Base-by-base conservation (phyloP, 2,797 vertebrate species). In the Sebastes goodei region DNA sequence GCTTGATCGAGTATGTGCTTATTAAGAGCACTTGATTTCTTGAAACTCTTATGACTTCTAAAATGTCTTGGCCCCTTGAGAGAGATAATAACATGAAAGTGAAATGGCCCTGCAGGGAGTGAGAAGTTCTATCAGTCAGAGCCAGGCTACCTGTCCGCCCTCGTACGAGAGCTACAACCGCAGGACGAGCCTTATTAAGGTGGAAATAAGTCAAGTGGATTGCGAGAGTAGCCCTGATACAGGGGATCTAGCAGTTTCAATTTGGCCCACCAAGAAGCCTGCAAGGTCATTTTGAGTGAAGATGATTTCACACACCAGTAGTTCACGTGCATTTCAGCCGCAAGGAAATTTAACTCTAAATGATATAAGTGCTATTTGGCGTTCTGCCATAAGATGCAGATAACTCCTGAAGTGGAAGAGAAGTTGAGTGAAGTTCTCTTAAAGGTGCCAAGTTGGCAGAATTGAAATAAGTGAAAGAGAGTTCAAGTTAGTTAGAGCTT, bases 71-170 rank as follows among this genome's bases (percentile, higher is more conserved):
- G 25, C 76, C 56, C 65, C 71, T 79, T 7, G 15, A 69, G 52
- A 80, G 59, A 71, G 87, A 88, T 91, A 84, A 87, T 76, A 72
- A 86, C 77, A 90, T 91, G 74, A 90, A 92, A 92, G 91, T 70
- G 73, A 86, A 73, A 60, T 67, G 3, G 0, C 33, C 71, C 82
- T 77, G 67, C 64, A 52, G 80, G 67, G 66, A 66, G 30, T 53
- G 33, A 76, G 66, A 64, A 21, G 63, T 74, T 86, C 55, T 90
- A 93, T 93, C 92, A 89, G 83, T 86, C 42, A 64, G 57, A 69
- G 59, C 60, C 91, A 92, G 86, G 57, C 87, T 63, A 74, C 74
- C 83, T 60, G 62, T 65, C 74, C 20, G 0, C 25, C 73, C 53
- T 73, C 56, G 35, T 61, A 25, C 49, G 49, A 82, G 68, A 79